Evolutionary conservation across 2,113 vertebrate species (phyloP).

Genomic region (Oryzias melastigma): DNA sequence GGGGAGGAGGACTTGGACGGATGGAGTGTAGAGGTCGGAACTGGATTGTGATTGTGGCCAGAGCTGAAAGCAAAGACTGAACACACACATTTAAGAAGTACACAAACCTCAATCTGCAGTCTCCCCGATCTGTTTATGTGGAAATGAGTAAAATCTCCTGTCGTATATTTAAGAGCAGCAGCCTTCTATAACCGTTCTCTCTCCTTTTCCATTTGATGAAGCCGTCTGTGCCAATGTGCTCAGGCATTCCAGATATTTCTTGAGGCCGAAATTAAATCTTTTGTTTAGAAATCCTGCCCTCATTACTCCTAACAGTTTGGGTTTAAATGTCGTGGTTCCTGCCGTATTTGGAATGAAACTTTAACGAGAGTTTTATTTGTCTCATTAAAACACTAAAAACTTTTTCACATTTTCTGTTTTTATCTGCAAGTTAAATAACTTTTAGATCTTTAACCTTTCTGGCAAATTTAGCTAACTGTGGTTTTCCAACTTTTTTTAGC

Average conservation of each 20-base stretch:
- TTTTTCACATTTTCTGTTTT: not conserved
- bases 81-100: slow-evolving; percentile 20
- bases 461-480: no score
- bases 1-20: slow-evolving; percentile 48
- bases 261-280: slow-evolving; percentile 63
- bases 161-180: slow-evolving; percentile 46
- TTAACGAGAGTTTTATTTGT: not conserved
- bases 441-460: no score
- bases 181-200: slow-evolving; percentile 37
- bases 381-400: not conserved
- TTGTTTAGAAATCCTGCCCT: slow-evolving; percentile 47
- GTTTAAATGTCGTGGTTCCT: not conserved
- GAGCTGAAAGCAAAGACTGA: slow-evolving; percentile 39
- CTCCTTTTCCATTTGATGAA: slow-evolving; percentile 21
- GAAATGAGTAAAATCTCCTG: slow-evolving; percentile 48
- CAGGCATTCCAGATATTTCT: slow-evolving; percentile 57
- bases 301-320: slow-evolving; percentile 12
- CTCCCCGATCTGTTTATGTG: slow-evolving; percentile 52
- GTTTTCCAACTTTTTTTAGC: no score
- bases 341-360: slow-evolving; percentile 1
- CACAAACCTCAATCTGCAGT: slow-evolving; percentile 9
- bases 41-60: slow-evolving; percentile 37
- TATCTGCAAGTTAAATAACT: not conserved
- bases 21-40: slow-evolving; percentile 34
- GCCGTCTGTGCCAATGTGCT: no score